Evolutionary conservation across 1,140 invertebrate genomes (phyloP).

Genomic region (Chionoecetes opilio): DNA sequence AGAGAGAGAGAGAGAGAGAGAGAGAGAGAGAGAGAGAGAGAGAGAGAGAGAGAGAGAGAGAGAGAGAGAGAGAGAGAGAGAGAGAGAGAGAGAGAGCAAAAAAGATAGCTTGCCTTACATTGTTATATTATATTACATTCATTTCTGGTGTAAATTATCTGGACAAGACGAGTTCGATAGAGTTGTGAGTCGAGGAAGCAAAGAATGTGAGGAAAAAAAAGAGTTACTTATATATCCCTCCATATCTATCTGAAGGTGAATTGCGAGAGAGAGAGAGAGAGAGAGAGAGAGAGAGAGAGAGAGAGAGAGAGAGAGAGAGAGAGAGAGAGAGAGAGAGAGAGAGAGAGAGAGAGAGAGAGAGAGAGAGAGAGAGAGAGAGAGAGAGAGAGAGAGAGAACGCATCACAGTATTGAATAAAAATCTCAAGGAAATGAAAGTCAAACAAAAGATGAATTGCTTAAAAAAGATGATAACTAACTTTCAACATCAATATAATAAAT

Average conservation of each 20-base stretch:
- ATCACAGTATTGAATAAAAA: too few relatives aligned
- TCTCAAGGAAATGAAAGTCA: too few relatives aligned
- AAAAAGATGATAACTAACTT: too few relatives aligned
- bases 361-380: too few relatives aligned
- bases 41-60: too few relatives aligned
- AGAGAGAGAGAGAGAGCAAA: neutral
- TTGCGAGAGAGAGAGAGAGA: neutral
- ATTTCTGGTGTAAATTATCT: neutral
- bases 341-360: conserved; percentile 1
- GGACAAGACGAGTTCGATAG: neutral
- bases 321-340: neutral
- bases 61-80: neutral
- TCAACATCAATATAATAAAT: neutral
- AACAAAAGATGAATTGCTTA: too few relatives aligned
- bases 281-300: neutral
- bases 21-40: too few relatives aligned
- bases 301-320: too few relatives aligned
- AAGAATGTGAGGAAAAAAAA: conserved; percentile 7
- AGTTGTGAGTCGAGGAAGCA: neutral
- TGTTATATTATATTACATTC: too few relatives aligned
- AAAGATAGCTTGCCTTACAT: conserved; percentile 2
- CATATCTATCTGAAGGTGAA: conserved; percentile 13
- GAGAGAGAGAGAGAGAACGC: too few relatives aligned
- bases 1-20: neutral
- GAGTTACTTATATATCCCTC: neutral